Evolutionary conservation across 1,140 invertebrate species (phyloP).

Genomic region (Agraylea sexmaculata): DNA sequence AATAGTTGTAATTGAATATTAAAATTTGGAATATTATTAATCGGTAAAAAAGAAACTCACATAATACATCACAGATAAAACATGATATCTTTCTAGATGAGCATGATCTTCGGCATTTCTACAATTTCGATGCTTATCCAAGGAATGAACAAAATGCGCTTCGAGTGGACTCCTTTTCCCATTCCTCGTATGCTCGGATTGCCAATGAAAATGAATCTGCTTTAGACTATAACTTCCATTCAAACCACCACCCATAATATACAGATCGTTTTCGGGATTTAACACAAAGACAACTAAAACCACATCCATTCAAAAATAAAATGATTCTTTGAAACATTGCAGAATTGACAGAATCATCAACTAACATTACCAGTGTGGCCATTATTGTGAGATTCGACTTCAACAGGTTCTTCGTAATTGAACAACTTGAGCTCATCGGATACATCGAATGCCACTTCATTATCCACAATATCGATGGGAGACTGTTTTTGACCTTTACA

Average conservation of each 20-base stretch:
- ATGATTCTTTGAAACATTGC: not conserved
- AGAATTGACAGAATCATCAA: not conserved
- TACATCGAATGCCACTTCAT: not conserved
- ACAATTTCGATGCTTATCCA: conserved; percentile 4
- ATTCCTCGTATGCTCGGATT: conserved; percentile 16
- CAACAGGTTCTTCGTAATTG: conserved; percentile 14
- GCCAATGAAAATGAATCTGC: conserved; percentile 18
- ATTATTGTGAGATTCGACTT: conserved; percentile 6
- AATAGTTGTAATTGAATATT: conserved; percentile 1
- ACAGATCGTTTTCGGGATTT: conserved; percentile 7
- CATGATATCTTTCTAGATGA: conserved; percentile 10
- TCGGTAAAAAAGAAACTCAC: conserved; percentile 2
- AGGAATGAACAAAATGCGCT: conserved; percentile 17
- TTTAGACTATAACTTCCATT: conserved; percentile 9
- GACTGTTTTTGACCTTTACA: conserved; percentile 16
- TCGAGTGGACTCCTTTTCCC: conserved; percentile 16
- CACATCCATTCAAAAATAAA: not conserved
- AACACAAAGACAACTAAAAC: conserved; percentile 10
- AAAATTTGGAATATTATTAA: not conserved
- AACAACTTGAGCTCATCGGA: conserved; percentile 7
- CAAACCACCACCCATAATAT: conserved; percentile 9
- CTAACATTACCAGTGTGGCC: conserved; percentile 15
- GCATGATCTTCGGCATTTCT: not conserved
- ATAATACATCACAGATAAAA: conserved; percentile 14
- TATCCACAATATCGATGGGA: conserved; percentile 14